Evolutionary conservation across 92 coral and sea anemone genomes (phyloP), one percentile per base, ranked within the genome.

Genomic region (Blastomussa wellsi): DNA sequence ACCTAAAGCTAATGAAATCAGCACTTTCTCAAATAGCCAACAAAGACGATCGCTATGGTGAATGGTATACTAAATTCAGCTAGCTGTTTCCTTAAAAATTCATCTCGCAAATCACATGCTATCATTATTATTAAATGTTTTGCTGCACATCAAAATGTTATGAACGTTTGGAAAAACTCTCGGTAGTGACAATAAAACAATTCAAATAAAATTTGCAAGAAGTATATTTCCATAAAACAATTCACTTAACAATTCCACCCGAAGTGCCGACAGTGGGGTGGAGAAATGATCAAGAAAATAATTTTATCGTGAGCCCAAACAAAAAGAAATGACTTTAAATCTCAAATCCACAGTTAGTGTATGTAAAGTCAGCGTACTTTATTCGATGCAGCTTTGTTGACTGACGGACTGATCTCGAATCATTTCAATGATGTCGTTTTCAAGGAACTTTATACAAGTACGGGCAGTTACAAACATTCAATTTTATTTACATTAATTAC

Each of bases 201-300:
- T 70, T 37, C 44, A 36, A n/a, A 62, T 26, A 62, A 28, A 62
- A 62, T 28, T 62, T 62, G 28, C 68, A 10, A 47, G 62, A 29
- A 29, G 32, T 26, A 55, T n/a, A n/a, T n/a, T 74, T 74, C 24
- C 59, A 15, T n/a, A 48, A 29, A 74, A 74, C 79, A 26, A 47
- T 47, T 48, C 42, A 41, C 78, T 59, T 32, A 49, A 53, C 32
- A 77, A 77, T 77, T 72, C n/a, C 77, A 41, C 1, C 41, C 39
- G 20, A 37, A 62, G 20, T 6, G 48, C 62, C 7, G 73, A 38
- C 31, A 3, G 0, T 39, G 60, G 84, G 75, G 84, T 31, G 74
- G 74, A 69, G 77, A 20, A 33, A 16, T 28, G 39, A 53, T 22
- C 22, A 26, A 31, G 33, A 72, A 32, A n/a, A 38, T 39, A 20